A percentile compares a stretch with the other conserved stretches of the same genome.
These are phyloP conservation scores for Melanchra persicariae DNA, from an alignment of 2,888 invertebrate genomes.

Conservation along the genomic window DNA sequence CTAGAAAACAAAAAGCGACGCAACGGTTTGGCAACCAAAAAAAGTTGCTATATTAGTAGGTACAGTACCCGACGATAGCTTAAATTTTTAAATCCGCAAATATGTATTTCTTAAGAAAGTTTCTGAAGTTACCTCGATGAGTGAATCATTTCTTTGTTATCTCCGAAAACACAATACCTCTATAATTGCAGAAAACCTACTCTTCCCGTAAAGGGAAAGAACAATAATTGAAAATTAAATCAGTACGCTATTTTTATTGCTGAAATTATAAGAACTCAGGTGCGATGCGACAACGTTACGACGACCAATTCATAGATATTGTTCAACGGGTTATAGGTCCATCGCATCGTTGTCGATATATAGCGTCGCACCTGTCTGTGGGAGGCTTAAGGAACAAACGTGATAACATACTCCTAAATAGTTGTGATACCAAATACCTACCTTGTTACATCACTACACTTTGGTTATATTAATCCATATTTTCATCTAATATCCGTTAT, in stretches of 20 bases:
- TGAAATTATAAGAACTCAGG: no score
- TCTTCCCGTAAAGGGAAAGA: neutral
- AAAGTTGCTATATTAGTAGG: no score
- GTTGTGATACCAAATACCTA: no score
- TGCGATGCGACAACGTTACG: no score
- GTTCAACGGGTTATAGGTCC: no score
- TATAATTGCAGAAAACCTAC: neutral
- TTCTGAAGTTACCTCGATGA: neutral
- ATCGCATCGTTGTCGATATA: no score
- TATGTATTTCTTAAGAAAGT: no score
- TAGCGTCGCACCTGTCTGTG: neutral
- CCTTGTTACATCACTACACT: neutral
- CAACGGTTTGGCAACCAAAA: no score
- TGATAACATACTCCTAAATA: neutral
- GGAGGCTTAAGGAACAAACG: neutral
- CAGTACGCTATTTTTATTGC: neutral
- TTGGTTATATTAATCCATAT: neutral
- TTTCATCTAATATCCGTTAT: neutral
- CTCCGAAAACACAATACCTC: neutral
- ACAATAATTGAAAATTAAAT: neutral
- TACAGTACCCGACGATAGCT: no score
- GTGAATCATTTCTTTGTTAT: neutral
- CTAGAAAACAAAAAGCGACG: no score
- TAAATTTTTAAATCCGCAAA: no score
- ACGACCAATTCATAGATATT: no score